Base-by-base conservation (phyloP, 2,888 invertebrate genomes). In the Pachycephus smyrnensis region DNA sequence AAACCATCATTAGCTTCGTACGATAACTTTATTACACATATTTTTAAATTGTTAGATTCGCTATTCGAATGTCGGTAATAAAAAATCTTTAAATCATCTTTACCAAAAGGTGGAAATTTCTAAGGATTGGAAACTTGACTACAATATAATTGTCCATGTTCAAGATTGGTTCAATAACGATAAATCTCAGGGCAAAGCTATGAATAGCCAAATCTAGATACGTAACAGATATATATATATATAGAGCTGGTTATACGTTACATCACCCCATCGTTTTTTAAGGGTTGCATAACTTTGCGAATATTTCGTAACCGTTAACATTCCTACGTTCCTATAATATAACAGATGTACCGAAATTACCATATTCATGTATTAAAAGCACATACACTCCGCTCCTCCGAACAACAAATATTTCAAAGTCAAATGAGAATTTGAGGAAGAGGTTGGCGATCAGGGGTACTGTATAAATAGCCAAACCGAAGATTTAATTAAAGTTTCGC, bases 301-400 rank as follows among this genome's bases (percentile, higher is more conserved):
- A 55, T 55, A 55, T 55, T 23, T 23, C 23, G 2, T 55, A 55
- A 55, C 55, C 9, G 1, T 55, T 6, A 23, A 55, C 23, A 55
- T 23, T 55, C 23, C 23, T 55, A 9, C 9, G 9, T 23, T 15
- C 55, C 23, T 55, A 23, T 55, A 55, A 55, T 55, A 9, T 55
- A 11, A 30, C 40, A 35, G 6, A n/a, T 74, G 74, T 35, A 74
- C 15, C 75, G 78, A 86, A 86, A 88, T 88, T 81, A 88, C 81
- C 88, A 88, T 88, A 88, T 88, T 88, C 86, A 86, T 86, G 85
- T 83, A 84, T 84, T 79, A 74, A 76, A 75, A 76, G 76, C 32
- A 55, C 9, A 23, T 9, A 23, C 23, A 55, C 23, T 76, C 12
- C 33, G 32, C 71, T 78, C 71, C 68, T 73, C 40, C 75, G 82